Percentiles rank a stretch among this genome's conserved stretches.
Evolutionary conservation across 1,140 invertebrate species (phyloP).

Genomic region (Charaxes varanes): DNA sequence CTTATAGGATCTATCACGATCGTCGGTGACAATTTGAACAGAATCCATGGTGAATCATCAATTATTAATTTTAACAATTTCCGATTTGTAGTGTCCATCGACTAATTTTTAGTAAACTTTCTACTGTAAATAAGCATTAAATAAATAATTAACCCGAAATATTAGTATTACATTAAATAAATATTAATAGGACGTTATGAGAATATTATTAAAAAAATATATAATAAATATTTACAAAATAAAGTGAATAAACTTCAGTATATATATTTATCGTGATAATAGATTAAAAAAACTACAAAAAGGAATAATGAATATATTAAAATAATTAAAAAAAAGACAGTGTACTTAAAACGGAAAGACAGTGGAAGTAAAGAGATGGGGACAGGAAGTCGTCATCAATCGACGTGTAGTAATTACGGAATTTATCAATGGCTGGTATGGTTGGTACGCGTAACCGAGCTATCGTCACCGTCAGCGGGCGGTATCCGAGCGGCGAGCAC

Average conservation of each 20-base stretch:
- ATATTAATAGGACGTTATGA: no score
- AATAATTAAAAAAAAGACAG: neutral
- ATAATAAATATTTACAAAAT: no score
- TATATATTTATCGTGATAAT: no score
- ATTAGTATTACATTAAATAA: neutral
- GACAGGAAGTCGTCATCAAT: slow-evolving; percentile 18
- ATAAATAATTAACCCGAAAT: neutral
- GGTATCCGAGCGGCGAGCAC: slow-evolving; percentile 33
- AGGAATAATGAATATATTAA: no score
- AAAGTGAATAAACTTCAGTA: no score
- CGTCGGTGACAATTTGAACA: slow-evolving; percentile 38
- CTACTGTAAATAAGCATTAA: neutral
- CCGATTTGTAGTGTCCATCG: slow-evolving; percentile 46
- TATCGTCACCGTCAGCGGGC: slow-evolving; percentile 40
- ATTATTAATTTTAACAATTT: slow-evolving; percentile 36
- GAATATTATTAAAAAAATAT: no score
- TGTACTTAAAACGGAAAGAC: neutral
- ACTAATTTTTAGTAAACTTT: slow-evolving; percentile 21
- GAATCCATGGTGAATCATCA: slow-evolving; percentile 47
- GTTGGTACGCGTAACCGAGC: slow-evolving; percentile 35
- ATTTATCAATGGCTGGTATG: slow-evolving; percentile 58
- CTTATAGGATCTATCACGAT: slow-evolving; percentile 58
- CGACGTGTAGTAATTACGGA: slow-evolving; percentile 43
- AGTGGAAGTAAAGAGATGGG: neutral
- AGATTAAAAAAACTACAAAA: no score